Base-by-base conservation (phyloP, 2,797 vertebrate species). In the Salarias fasciatus region DNA sequence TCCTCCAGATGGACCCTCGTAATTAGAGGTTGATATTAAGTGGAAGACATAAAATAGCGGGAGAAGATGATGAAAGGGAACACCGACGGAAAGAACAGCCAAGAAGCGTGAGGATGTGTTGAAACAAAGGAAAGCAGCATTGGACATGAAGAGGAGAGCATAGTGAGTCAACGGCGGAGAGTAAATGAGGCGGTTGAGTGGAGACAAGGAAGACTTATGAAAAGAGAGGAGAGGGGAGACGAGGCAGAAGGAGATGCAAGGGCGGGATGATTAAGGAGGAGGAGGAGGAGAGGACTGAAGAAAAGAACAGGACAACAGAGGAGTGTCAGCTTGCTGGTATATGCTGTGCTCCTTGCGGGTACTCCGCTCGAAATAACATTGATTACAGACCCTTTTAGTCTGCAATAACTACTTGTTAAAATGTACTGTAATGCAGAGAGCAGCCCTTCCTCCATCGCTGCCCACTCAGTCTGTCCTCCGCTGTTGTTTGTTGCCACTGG, bases 341-440 rank as follows among this genome's bases (percentile, higher is more conserved):
- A 41, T 11, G 28, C 53, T 62, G 14, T 42, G 42, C 49, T 72
- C 53, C 49, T 53, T 71, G 57, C 30, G 69, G 36, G 53, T 61
- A 33, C 67, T 69, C 49, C 67, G 47, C 68, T 75, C 33, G 0
- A 77, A 90, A 89, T 90, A 83, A 75, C 80, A 76, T 51, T 83
- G 84, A 91, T 90, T 90, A 88, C 56, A 86, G 72, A 76, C 65
- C 66, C 66, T 78, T 83, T 85, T 60, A 75, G 79, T 63, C 55
- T 28, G 40, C 69, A 69, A 72, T 72, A 70, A 75, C 66, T 52
- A 78, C 76, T 78, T 79, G 79, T 86, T 88, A 76, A 73, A 73
- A 68, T 70, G 63, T 58, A 44, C 63, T 48, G 63, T 73, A 68
- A 67, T 56, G 56, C 60, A 60, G 61, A 55, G 60, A 58, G 46